Evolutionary conservation across 1,140 invertebrate genomes (phyloP).

Genomic region (Euwallacea fornicatus): DNA sequence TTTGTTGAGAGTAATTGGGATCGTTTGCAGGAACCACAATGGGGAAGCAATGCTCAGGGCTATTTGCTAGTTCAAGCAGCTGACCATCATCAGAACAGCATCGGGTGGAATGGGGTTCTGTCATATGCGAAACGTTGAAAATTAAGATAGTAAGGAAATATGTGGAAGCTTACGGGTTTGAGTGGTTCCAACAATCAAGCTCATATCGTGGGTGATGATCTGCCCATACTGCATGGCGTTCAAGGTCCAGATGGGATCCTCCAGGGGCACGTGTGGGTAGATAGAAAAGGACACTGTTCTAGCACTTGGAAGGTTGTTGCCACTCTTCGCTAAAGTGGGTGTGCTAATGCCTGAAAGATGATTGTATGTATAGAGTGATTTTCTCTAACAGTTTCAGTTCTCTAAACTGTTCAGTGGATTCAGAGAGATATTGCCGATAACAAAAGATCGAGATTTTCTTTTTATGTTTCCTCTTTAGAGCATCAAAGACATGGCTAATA

Average conservation of each 20-base stretch:
- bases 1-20: conserved; percentile 69
- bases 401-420: neutral
- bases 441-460: too few relatives aligned
- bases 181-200: conserved; percentile 68
- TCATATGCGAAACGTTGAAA: neutral
- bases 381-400: too few relatives aligned
- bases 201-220: conserved; percentile 86
- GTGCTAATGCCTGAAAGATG: conserved; percentile 62
- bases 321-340: conserved; percentile 65
- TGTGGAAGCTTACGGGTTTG: conserved; percentile 67
- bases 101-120: conserved; percentile 65
- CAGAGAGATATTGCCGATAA: neutral
- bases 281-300: conserved; percentile 69
- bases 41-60: conserved; percentile 73
- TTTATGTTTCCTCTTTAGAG: too few relatives aligned
- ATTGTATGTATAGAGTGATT: conserved; percentile 22
- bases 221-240: conserved; percentile 87
- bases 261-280: conserved; percentile 66
- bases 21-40: conserved; percentile 83
- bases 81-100: conserved; percentile 73
- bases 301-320: conserved; percentile 65
- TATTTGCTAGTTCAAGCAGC: conserved; percentile 56
- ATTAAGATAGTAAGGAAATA: neutral
- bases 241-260: conserved; percentile 71
- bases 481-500: too few relatives aligned